A percentile compares a stretch with the other conserved stretches of the same genome.
Evolutionary conservation across 2,888 invertebrate genomes (phyloP).

Genomic region (Fragum whitleyi): DNA sequence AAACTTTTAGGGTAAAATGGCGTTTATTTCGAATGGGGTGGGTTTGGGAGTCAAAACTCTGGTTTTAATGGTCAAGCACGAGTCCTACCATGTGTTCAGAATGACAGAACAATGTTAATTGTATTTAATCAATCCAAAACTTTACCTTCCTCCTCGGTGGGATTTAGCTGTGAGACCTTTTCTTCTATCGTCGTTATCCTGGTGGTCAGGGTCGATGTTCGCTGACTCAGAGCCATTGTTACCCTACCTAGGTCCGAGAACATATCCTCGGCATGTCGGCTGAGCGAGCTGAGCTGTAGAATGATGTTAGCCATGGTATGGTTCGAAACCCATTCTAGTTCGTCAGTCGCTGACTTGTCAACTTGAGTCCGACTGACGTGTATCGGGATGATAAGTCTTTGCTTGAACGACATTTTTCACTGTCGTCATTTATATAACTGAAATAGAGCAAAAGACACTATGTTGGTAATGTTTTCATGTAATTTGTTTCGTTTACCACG

Average conservation of each 20-base stretch:
- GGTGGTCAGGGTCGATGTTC: constrained; percentile 95
- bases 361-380: constrained; percentile 97
- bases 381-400: constrained; percentile 97
- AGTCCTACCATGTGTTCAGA: no score
- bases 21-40: no score
- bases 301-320: constrained; percentile 98
- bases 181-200: constrained; percentile 95
- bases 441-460: not conserved
- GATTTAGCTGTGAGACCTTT: constrained; percentile 98
- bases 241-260: constrained; percentile 97
- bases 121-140: no score
- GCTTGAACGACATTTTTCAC: constrained; percentile 95
- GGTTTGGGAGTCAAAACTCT: no score
- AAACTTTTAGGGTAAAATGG: no score
- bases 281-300: constrained; percentile 92
- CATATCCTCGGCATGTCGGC: constrained; percentile 98
- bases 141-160: constrained; percentile 96
- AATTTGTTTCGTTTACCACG: no score
- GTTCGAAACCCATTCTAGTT: constrained; percentile 98
- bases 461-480: no score
- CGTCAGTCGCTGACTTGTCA: constrained; percentile 89
- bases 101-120: no score
- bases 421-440: not conserved
- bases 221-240: constrained; percentile 93
- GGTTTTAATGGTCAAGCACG: no score